Conservation (phyloP, 2,113 vertebrate genomes). For the Plecotus auritus region DNA sequence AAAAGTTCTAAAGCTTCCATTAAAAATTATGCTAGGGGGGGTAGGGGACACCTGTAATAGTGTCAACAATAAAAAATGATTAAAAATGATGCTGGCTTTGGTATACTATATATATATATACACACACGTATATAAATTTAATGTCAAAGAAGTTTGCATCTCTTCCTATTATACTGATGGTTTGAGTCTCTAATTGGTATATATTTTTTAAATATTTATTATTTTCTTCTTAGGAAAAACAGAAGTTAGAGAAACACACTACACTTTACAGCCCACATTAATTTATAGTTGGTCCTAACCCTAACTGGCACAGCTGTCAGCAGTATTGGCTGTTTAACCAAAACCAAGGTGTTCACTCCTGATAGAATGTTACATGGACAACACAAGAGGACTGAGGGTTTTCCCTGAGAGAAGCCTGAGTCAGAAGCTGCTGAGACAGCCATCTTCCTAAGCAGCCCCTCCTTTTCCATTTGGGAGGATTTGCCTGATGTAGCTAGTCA, state of each 20-base stretch:
- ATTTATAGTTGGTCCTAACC: slow-evolving; percentile 60
- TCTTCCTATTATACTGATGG: neutral
- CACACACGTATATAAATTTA: neutral
- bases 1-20: neutral
- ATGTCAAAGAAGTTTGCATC: neutral
- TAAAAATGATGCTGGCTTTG: neutral
- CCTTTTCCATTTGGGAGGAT: neutral
- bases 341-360: slow-evolving; percentile 28
- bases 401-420: slow-evolving; percentile 65
- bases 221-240: slow-evolving; percentile 57
- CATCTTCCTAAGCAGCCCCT: slow-evolving; percentile 34
- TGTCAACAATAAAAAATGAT: neutral
- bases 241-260: slow-evolving; percentile 59
- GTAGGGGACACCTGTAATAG: too few relatives aligned
- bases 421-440: slow-evolving; percentile 2
- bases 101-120: neutral
- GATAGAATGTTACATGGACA: neutral
- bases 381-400: neutral
- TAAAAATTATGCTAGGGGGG: neutral
- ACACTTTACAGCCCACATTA: slow-evolving; percentile 55
- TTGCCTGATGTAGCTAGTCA: neutral
- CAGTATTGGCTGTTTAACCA: slow-evolving; percentile 25
- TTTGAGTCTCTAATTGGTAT: neutral
- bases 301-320: slow-evolving; percentile 45
- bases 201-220: slow-evolving; percentile 52